Conservation (phyloP, 2,888 invertebrate genomes). For the Ctena decussata region DNA sequence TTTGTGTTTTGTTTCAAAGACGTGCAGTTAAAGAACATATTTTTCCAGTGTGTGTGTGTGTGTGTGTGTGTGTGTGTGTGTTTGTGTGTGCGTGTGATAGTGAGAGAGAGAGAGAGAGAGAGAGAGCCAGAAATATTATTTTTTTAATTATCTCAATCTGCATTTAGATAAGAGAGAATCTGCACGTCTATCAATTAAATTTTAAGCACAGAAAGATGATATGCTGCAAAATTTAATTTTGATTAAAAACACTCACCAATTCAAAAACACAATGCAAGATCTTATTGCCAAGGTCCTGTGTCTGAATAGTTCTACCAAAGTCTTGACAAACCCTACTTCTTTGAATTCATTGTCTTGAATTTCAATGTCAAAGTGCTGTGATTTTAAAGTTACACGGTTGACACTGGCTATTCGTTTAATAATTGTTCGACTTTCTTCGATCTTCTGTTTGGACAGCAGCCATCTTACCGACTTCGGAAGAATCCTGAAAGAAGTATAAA, state of each 20-base stretch:
- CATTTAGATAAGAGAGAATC: too few relatives aligned
- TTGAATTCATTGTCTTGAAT: not conserved
- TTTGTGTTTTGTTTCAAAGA: too few relatives aligned
- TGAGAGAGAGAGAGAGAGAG: too few relatives aligned
- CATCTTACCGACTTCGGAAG: slow-evolving; percentile 76
- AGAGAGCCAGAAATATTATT: too few relatives aligned
- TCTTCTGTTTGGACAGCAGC: slow-evolving; percentile 65
- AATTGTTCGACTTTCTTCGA: slow-evolving; percentile 66
- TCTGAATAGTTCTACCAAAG: slow-evolving; percentile 62
- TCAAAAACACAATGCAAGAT: slow-evolving; percentile 67
- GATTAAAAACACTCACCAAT: slow-evolving; percentile 65
- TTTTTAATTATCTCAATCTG: too few relatives aligned
- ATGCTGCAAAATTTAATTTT: too few relatives aligned
- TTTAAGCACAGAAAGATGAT: too few relatives aligned
- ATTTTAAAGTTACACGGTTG: slow-evolving; percentile 43
- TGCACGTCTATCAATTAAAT: too few relatives aligned
- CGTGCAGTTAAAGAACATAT: too few relatives aligned
- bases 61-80: too few relatives aligned
- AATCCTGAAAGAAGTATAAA: slow-evolving; percentile 72
- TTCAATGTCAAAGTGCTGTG: not conserved
- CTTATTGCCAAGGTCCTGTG: slow-evolving; percentile 53
- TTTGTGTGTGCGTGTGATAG: too few relatives aligned
- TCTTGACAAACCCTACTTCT: not conserved
- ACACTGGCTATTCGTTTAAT: slow-evolving; percentile 64
- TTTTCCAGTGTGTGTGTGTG: too few relatives aligned